Conservation (phyloP, 2,888 invertebrate species). For the Synanthedon myopaeformis region DNA sequence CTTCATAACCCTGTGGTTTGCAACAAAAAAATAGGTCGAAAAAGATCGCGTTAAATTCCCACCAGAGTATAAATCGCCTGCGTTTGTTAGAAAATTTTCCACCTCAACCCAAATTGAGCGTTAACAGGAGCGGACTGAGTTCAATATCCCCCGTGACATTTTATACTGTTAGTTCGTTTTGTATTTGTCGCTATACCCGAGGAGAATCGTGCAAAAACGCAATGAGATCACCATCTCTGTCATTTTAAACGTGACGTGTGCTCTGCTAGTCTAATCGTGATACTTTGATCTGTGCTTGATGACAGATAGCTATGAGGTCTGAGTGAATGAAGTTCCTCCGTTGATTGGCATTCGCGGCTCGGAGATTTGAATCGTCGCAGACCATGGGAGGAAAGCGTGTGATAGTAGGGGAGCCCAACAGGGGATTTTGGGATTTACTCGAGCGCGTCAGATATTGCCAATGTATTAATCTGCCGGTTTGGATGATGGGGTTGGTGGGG, state of each 20-base stretch:
- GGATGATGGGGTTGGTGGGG: too few relatives aligned
- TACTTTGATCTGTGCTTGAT: conserved; percentile 14
- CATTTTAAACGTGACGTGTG: conserved; percentile 45
- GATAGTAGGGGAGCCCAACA: too few relatives aligned
- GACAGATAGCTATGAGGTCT: conserved; percentile 17
- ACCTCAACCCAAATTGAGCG: background rate
- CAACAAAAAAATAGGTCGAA: background rate
- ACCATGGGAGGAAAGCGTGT: background rate
- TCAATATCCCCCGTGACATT: too few relatives aligned
- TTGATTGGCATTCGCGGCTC: background rate
- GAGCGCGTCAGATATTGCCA: too few relatives aligned
- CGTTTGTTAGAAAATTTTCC: background rate
- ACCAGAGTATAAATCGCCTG: conserved; percentile 10
- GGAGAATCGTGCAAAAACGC: conserved; percentile 59
- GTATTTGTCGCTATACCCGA: conserved; percentile 14
- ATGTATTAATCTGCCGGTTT: too few relatives aligned
- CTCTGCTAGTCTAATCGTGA: conserved; percentile 1
- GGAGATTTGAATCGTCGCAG: conserved; percentile 1
- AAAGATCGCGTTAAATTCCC: conserved; percentile 21
- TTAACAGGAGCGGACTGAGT: background rate
- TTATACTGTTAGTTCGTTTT: too few relatives aligned
- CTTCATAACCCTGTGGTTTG: too few relatives aligned
- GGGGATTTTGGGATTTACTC: too few relatives aligned
- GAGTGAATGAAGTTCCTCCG: background rate
- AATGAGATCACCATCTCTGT: conserved; percentile 45